phyloP scores from a whole-genome alignment of 2,888 invertebrate species.

The Neoascia interrupta region DNA sequence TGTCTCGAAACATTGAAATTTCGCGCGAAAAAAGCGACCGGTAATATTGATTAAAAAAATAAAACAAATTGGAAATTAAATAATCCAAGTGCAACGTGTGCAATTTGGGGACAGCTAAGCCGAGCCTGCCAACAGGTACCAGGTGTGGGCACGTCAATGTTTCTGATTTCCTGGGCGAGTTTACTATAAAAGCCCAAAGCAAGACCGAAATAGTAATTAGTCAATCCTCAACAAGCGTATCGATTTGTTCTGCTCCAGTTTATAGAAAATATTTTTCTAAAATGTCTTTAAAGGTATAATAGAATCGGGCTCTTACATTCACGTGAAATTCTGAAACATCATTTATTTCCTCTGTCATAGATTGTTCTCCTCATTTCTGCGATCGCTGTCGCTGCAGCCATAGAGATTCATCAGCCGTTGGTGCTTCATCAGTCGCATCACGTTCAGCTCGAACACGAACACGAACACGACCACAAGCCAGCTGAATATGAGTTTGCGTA shows the following conservation, averaged over 20 bases:
- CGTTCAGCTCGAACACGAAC: constrained; percentile 72
- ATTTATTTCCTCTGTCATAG: constrained; percentile 46
- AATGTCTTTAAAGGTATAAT: constrained; percentile 48
- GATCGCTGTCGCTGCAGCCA: too few species aligned
- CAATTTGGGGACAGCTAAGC: neutral
- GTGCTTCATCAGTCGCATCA: too few species aligned
- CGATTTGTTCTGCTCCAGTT: constrained; percentile 12
- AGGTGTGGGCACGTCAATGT: too few species aligned
- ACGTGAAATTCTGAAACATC: neutral
- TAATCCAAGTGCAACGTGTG: too few species aligned
- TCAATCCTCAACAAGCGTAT: constrained; percentile 25
- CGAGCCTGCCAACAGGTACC: constrained; percentile 34
- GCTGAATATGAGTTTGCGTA: constrained; percentile 80
- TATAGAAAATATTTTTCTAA: neutral
- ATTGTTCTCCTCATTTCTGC: constrained; percentile 70
- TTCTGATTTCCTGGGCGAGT: constrained; percentile 14
- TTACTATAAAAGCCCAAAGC: constrained; percentile 46
- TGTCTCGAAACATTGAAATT: constrained; percentile 33
- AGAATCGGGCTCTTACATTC: neutral
- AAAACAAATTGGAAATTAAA: too few species aligned
- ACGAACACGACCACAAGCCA: too few species aligned
- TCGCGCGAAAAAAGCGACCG: neutral
- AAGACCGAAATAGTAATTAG: constrained; percentile 34
- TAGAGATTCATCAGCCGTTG: too few species aligned
- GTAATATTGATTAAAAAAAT: too few species aligned